phyloP scores from a whole-genome alignment of 2,888 invertebrate species.

The Stenodema calcarata region DNA sequence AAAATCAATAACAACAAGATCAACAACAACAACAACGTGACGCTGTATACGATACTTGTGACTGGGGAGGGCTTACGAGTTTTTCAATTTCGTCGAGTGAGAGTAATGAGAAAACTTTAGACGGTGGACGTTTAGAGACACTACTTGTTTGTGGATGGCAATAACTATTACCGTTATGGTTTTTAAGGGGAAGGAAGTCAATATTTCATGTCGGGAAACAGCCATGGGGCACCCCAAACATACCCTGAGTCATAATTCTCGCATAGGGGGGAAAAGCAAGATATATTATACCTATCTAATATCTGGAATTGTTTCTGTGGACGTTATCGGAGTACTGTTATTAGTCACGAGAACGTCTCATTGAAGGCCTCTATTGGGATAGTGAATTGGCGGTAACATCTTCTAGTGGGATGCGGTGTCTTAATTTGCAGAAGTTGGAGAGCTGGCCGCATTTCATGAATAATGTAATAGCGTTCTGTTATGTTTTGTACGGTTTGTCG shows the following conservation, averaged over 20 bases:
- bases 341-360: neutral
- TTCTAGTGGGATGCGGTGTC: too few species aligned
- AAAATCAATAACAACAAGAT: neutral
- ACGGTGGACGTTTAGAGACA: neutral
- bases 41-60: neutral
- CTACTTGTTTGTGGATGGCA: neutral
- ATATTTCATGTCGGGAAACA: neutral
- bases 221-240: neutral
- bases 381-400: neutral
- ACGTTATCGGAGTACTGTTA: neutral
- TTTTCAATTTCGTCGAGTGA: neutral
- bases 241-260: neutral
- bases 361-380: neutral
- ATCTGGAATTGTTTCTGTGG: conserved; percentile 6
- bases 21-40: too few species aligned
- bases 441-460: too few species aligned
- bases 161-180: conserved; percentile 27
- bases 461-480: too few species aligned
- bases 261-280: neutral
- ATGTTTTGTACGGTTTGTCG: too few species aligned
- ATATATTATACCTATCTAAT: neutral
- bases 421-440: too few species aligned
- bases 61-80: neutral
- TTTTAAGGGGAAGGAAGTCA: neutral
- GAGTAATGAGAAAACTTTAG: neutral